A percentile compares a stretch with the other conserved stretches of the same genome.
Conservation (phyloP, 2,797 vertebrate species). For the Pipistrellus nathusii region DNA sequence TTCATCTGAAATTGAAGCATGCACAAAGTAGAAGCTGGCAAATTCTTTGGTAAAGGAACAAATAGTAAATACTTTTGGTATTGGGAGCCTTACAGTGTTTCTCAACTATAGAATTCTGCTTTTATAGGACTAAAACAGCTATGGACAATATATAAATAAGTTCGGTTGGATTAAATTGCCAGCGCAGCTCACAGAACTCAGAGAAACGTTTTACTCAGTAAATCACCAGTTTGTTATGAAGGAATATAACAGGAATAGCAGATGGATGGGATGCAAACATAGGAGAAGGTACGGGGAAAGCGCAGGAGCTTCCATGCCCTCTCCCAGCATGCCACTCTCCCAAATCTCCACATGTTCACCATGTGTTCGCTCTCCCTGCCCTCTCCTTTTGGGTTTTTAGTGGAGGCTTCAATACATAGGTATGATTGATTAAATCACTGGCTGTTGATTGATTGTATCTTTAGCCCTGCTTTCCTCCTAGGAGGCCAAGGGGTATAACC, state of each 20-base stretch:
- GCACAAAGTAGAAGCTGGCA: neutral
- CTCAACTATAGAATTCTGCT: neutral
- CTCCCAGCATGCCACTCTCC: neutral
- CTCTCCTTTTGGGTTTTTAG: neutral
- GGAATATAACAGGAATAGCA: neutral
- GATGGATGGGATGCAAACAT: neutral
- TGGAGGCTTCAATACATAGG: neutral
- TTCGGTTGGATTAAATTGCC: neutral
- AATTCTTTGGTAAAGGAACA: neutral
- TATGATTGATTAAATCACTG: neutral
- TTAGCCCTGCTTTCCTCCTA: neutral
- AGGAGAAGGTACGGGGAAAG: neutral
- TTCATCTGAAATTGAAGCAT: neutral
- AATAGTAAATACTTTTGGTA: neutral
- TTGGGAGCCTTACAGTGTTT: too few relatives aligned
- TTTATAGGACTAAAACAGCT: neutral
- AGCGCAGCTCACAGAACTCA: neutral
- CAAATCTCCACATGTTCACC: neutral
- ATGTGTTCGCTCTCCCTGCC: neutral
- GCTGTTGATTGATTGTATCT: neutral
- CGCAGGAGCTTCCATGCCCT: neutral
- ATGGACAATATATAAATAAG: neutral
- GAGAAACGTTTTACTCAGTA: neutral
- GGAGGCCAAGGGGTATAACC: neutral
- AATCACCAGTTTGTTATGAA: neutral